A percentile compares a stretch with the other conserved stretches of the same genome.
Conservation (phyloP, 2,888 invertebrate genomes). For the Nasonovia ribisnigri region DNA sequence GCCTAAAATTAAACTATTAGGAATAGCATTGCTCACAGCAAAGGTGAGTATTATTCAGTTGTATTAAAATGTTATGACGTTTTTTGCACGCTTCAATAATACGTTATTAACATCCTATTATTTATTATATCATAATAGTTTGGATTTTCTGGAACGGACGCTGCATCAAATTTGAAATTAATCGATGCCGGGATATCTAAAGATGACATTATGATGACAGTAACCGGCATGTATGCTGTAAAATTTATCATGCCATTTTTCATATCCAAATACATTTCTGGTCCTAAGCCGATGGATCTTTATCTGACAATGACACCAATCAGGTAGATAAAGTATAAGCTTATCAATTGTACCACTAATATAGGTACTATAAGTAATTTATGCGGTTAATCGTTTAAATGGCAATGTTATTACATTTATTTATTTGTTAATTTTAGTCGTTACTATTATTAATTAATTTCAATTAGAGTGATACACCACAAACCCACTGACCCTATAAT, state of each 20-base stretch:
- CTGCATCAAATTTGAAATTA: slow-evolving; percentile 92
- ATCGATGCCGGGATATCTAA: slow-evolving; percentile 97
- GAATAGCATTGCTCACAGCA: slow-evolving; percentile 83
- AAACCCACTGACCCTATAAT: background rate
- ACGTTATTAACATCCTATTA: background rate
- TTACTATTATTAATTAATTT: slow-evolving; percentile 1
- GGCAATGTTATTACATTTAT: background rate
- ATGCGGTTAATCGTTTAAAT: background rate
- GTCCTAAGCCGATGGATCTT: slow-evolving; percentile 88
- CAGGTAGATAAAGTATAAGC: slow-evolving; percentile 71
- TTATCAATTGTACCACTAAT: background rate
- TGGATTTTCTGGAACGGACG: slow-evolving; percentile 95
- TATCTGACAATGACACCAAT: slow-evolving; percentile 91
- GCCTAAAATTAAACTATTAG: slow-evolving; percentile 83
- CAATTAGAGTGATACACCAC: background rate
- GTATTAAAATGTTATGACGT: background rate
- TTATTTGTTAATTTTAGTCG: background rate
- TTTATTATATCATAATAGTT: slow-evolving; percentile 74
- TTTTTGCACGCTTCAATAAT: background rate
- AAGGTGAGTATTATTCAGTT: slow-evolving; percentile 31
- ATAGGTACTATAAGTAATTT: background rate
- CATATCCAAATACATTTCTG: slow-evolving; percentile 85
- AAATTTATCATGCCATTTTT: slow-evolving; percentile 92
- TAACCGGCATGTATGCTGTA: slow-evolving; percentile 92
- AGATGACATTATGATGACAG: slow-evolving; percentile 91